Evolutionary conservation across 2,113 vertebrate genomes (phyloP).

Genomic region (Phasianus colchicus): DNA sequence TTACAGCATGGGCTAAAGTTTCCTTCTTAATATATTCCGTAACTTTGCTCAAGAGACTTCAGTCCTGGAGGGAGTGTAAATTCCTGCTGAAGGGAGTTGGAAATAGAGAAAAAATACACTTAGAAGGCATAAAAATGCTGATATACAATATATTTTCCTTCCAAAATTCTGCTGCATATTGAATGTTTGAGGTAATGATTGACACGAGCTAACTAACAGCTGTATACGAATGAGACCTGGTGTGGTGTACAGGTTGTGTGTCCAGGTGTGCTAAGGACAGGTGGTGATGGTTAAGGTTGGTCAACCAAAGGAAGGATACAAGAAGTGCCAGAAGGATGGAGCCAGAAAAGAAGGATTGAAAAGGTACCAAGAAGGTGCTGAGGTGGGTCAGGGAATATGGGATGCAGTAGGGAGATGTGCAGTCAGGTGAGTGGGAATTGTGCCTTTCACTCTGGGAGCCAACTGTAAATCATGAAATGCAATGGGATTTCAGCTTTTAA

Average conservation of each 20-base stretch:
- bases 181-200: neutral
- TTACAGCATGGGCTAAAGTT: constrained; percentile 1
- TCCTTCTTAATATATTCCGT: neutral
- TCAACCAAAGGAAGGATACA: neutral
- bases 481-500: neutral
- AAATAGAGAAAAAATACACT: neutral
- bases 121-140: neutral
- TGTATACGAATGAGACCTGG: neutral
- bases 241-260: neutral
- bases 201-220: neutral
- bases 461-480: neutral
- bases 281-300: fast-evolving
- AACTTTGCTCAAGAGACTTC: neutral
- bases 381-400: neutral
- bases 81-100: neutral
- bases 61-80: neutral
- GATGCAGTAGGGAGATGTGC: neutral
- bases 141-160: fast-evolving
- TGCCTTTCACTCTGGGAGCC: neutral
- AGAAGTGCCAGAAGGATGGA: neutral
- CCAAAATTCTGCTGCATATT: neutral
- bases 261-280: neutral
- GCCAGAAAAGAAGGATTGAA: neutral
- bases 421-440: neutral
- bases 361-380: neutral